Evolutionary conservation across 2,113 vertebrate species (phyloP), one percentile per base, ranked within the genome.

Genomic region (Amphilophus citrinellus): DNA sequence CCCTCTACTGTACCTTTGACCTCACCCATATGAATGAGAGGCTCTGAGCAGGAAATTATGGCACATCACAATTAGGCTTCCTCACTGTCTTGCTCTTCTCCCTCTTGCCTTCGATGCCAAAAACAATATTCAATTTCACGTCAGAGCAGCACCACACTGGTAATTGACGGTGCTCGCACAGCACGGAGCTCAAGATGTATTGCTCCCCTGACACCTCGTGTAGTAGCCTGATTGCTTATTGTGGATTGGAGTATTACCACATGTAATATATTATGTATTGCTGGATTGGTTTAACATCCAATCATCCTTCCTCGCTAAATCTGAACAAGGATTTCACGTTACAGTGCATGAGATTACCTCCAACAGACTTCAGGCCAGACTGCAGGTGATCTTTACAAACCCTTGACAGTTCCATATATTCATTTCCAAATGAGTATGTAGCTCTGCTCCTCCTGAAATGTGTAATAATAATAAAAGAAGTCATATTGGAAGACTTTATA

Each of bases 51-150:
- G 85, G 85, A 92, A 94, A 93, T 92, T 84, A 89, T 89, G 87
- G 87, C 87, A 94, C 88, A 93, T 93, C 87, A 85, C 85, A 90
- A 88, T 94, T 92, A 91, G 59, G 83, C 63, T 82, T 91, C 78
- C 85, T 87, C 78, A 85, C 88, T 87, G 75, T 82, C 60, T 82
- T 89, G 59, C 73, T 91, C 82, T 88, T 87, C 86, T 84, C 82
- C 71, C 57, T 87, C 50, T 61, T 79, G 56, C 68, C 83, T 88
- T 76, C 4, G 2, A 82, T 90, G 93, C 92, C 94, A 96, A 93
- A 90, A 92, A 92, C 80, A 95, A 94, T 91, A 92, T 90, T 89
- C 78, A 82, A 37, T 37, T 61, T 50, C 84, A 81, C 85, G 92
- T 89, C 83, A 86, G 76, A 78, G 90, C 86, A 83, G 84, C 88